Percentiles rank a stretch among this genome's conserved stretches.
These are phyloP conservation scores for Genyomyrus donnyi DNA, from an alignment of 2,113 vertebrate genomes.

Conservation along the genomic window DNA sequence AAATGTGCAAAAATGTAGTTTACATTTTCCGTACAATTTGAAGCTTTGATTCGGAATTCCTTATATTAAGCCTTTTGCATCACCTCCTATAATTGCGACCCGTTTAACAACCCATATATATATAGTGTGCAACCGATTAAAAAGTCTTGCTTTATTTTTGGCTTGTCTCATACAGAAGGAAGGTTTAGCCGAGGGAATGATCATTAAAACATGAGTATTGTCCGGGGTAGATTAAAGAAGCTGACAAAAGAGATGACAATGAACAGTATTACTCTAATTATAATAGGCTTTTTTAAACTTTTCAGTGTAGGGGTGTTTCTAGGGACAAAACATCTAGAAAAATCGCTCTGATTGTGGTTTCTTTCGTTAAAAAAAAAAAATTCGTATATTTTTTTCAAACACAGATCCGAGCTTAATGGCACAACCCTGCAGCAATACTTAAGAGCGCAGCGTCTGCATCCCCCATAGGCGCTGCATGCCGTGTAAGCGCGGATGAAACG, in stretches of 20 bases:
- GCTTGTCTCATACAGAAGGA: not conserved
- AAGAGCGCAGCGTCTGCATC: not conserved
- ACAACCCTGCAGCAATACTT: not conserved
- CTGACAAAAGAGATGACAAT: not conserved
- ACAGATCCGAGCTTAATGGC: not conserved
- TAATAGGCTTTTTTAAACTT: not conserved
- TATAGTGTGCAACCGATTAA: not conserved
- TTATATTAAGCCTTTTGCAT: not conserved
- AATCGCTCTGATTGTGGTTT: not conserved
- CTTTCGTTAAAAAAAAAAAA: not conserved
- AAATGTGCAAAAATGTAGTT: not conserved
- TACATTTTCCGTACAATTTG: not conserved
- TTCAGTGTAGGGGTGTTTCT: not conserved
- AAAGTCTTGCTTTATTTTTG: not conserved
- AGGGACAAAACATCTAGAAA: not conserved
- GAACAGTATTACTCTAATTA: not conserved
- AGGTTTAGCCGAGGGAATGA: not conserved
- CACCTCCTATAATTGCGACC: not conserved
- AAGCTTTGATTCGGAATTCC: not conserved
- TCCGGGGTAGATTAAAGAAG: not conserved
- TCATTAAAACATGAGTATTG: not conserved
- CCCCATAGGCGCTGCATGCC: not conserved
- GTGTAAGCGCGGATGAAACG: not conserved
- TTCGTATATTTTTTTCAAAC: not conserved
- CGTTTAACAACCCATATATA: not conserved